Base-by-base conservation (phyloP, 2,888 invertebrate genomes). In the Busseola fusca region DNA sequence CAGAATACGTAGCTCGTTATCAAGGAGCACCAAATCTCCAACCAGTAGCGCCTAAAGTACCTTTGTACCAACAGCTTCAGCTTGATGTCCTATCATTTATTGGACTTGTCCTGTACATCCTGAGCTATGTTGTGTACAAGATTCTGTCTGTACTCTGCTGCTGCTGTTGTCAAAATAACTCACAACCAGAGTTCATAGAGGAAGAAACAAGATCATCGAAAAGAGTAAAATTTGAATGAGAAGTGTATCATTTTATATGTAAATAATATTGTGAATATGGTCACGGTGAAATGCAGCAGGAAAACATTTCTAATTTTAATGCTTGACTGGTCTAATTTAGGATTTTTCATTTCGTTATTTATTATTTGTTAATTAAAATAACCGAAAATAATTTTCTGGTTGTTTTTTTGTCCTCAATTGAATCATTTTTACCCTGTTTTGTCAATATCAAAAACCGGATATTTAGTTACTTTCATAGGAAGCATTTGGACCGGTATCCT, bases 1-100 rank as follows among this genome's bases (percentile, higher is more conserved):
- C 96, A 21, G 96, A 97, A 81, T 96, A 96, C 84, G 95, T 96
- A 77, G 91, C 96, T 42, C 87, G 95, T 37, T 93, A 95, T 73
- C 90, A 89, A 34, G 95, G 95, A 3, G 92, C 94, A 21, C 94
- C 94, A 0, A 92, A 95, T 81, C 88, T 96, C 3, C 88, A 88
- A 79, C 89, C 95, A 70, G 84, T 89, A 56, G 92, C 94, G 84
- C 90, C 92, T 0, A 88, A 86, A 50, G 80, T 91, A 30, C 93
- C 95, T 0, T 86, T 91, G 80, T 95, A 95, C 87, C 92, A 93
- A 78, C 93, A 95, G 75, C 84, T 92, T 6, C 95, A 96, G 64
- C 78, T 95, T 67, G 96, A 96, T 80, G 94, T 96, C 50, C 79
- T 95, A 21, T 91, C 92, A 1, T 94, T 94, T 82, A 85, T 95